Evolutionary conservation across 2,888 invertebrate species (phyloP).

Genomic region (Oligia fasciuncula): DNA sequence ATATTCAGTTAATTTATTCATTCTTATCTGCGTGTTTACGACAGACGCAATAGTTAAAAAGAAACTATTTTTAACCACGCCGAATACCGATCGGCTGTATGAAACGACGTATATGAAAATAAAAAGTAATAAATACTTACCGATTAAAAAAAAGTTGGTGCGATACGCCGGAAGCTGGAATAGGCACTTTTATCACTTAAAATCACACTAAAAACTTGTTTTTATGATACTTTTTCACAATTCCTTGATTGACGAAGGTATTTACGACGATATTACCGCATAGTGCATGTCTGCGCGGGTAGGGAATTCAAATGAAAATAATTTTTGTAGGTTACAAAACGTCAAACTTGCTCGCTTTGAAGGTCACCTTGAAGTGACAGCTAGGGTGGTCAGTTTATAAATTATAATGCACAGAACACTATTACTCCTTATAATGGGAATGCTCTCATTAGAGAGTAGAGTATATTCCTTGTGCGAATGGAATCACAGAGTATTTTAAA

Average conservation of each 20-base stretch:
- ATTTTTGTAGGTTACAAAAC: constrained; percentile 79
- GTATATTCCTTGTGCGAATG: too few relatives aligned
- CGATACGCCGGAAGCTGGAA: constrained; percentile 50
- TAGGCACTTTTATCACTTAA: constrained; percentile 80
- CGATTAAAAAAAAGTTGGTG: constrained; percentile 66
- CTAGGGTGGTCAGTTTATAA: constrained; percentile 47
- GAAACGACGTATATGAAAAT: constrained; percentile 67
- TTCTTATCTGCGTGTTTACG: constrained; percentile 26
- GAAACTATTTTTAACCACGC: constrained; percentile 77
- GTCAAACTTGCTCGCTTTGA: constrained; percentile 82
- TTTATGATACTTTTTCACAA: constrained; percentile 69
- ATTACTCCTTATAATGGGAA: too few relatives aligned
- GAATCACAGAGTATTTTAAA: too few relatives aligned
- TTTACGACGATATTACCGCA: constrained; percentile 74
- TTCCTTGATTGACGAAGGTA: constrained; percentile 70
- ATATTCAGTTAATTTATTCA: constrained; percentile 1
- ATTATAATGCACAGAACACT: background rate
- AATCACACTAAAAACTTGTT: constrained; percentile 78
- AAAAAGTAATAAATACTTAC: constrained; percentile 77
- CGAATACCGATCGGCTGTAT: constrained; percentile 69
- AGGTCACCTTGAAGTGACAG: constrained; percentile 88
- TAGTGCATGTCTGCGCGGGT: constrained; percentile 86
- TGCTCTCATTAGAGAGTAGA: too few relatives aligned
- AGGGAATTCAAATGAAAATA: constrained; percentile 84
- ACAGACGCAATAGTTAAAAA: constrained; percentile 37